Evolutionary conservation across 1,140 invertebrate genomes (phyloP), one percentile per base, ranked within the genome.

Genomic region (Bombus pascuorum): DNA sequence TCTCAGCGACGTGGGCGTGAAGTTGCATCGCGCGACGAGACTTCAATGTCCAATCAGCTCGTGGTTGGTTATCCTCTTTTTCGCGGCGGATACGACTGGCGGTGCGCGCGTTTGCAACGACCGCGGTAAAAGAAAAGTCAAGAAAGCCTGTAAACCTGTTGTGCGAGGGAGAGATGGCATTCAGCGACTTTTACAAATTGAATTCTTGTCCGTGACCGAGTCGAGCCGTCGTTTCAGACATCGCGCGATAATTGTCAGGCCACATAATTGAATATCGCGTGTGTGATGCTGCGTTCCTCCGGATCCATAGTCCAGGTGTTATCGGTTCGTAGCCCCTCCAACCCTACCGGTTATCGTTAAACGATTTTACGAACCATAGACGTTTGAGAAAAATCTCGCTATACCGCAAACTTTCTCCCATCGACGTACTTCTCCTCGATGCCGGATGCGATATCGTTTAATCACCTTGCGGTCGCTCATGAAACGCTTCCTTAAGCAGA

Each of bases 11-110:
- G 79, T 83, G 77, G 77, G 79, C 73, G 79, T 83, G 80, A 65
- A 83, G 78, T 74, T 81, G 39, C 82, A 68, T 76, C 77, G 62
- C 66, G 57, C 53, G 83, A 80, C 74, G 73, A 44, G 70, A 78
- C 76, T 86, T 91, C 90, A 91, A 91, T 90, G 89, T 91, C 89
- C 81, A 91, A 91, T 91, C 91, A 91, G 44, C 77, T 83, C 73
- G 65, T 53, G 65, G 81, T 42, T 72, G 71, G n/a, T 68, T 53
- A n/a, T 84, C 42, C 75, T 72, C 68, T 79, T 84, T 78, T 72
- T 65, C 83, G 53, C 53, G 59, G 68, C 39, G 66, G 15, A 32
- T 47, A 70, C 66, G 77, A 72, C 66, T 13, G 39, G 5, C 15
- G 83, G 53, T 18, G 8, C 28, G 71, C 71, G 44, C 15, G 25